These are phyloP conservation scores for Deladenus siricidicola DNA, from an alignment of 2,888 invertebrate species.

Conservation along the genomic window DNA sequence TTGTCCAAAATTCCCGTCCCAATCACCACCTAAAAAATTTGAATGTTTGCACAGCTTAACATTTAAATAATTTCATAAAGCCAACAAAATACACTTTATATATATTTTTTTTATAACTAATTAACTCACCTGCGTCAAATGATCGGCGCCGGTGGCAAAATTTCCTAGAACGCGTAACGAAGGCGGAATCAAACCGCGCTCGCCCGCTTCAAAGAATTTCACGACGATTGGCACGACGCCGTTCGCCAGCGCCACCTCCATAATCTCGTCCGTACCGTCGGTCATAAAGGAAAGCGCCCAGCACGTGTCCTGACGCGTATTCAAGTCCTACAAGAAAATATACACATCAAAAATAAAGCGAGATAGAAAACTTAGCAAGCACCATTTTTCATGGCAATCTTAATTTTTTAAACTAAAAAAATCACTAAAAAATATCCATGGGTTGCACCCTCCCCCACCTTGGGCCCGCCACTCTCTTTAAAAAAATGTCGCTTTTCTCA, in stretches of 20 bases:
- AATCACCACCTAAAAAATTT: conserved; percentile 61
- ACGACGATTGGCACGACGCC: conserved; percentile 32
- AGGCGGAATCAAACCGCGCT: conserved; percentile 33
- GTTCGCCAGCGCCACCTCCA: conserved; percentile 32
- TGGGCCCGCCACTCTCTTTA: no score
- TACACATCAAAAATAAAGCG: no score
- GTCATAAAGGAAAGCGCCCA: conserved; percentile 53
- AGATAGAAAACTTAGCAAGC: not conserved
- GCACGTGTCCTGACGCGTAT: conserved; percentile 44
- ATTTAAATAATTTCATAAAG: no score
- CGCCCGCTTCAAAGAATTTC: conserved; percentile 9
- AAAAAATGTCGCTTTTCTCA: no score
- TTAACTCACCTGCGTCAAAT: conserved; percentile 55
- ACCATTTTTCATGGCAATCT: no score
- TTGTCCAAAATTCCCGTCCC: conserved; percentile 67
- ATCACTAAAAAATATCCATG: no score
- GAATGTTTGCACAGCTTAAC: no score
- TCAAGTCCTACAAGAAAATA: conserved; percentile 35
- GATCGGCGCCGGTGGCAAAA: conserved; percentile 51
- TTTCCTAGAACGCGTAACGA: conserved; percentile 52
- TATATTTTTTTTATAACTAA: no score
- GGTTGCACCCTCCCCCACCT: no score
- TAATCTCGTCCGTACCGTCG: conserved; percentile 50
- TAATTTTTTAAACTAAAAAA: no score
- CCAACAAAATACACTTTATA: no score